phyloP scores from a whole-genome alignment of 2,113 vertebrate species.

The Thinocorus orbignyianus region DNA sequence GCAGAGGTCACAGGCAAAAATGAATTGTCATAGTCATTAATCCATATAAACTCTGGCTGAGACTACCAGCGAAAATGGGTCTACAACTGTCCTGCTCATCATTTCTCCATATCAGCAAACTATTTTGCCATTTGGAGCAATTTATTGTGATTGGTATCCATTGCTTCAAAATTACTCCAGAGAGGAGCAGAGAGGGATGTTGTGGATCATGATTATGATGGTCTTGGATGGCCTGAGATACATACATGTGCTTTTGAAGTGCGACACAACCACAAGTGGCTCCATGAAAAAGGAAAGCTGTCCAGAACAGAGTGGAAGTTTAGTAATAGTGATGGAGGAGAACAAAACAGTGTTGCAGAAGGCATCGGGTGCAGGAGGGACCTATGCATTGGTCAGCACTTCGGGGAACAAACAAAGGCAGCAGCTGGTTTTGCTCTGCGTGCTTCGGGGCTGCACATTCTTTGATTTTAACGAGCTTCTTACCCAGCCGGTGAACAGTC shows the following conservation, averaged over 20 bases:
- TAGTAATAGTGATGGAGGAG: not conserved
- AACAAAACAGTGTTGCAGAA: not conserved
- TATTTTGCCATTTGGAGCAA: not conserved
- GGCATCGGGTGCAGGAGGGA: not conserved
- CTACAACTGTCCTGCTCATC: conserved; percentile 4
- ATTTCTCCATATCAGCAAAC: conserved; percentile 36
- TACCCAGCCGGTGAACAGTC: not conserved
- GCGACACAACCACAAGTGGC: not conserved
- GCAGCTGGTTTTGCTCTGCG: not conserved
- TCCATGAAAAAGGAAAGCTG: not conserved
- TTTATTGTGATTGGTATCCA: conserved; percentile 2
- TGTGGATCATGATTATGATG: not conserved
- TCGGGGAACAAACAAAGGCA: not conserved
- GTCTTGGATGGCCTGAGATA: not conserved
- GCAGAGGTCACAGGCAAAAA: conserved; percentile 43
- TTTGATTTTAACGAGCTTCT: conserved; percentile 8
- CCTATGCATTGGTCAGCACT: not conserved
- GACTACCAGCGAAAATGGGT: conserved; percentile 27
- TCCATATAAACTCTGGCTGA: conserved; percentile 10
- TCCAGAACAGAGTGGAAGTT: not conserved
- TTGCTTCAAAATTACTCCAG: not conserved
- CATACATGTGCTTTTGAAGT: not conserved
- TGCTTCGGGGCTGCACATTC: not conserved
- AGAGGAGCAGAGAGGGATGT: not conserved
- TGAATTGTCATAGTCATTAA: not conserved